Evolutionary conservation across 1,140 invertebrate species (phyloP), one percentile per base, ranked within the genome.

Genomic region (Drosophila parvula): DNA sequence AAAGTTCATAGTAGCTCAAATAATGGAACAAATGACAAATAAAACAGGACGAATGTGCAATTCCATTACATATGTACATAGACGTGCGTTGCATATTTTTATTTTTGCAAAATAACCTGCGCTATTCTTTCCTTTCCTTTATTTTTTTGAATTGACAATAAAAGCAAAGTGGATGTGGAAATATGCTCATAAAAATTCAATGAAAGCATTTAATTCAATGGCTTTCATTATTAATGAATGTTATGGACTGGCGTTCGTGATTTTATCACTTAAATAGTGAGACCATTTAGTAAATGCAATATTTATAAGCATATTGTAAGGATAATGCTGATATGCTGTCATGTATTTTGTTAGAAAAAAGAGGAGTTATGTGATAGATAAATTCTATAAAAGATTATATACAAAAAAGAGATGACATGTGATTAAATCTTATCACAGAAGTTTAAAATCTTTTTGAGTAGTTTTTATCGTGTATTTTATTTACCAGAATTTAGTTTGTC

Each of bases 151-250:
- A 34, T 63, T 28, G 28, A 7, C 58, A 32, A 22, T 11, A 22
- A 34, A 41, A 27, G 18, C 18, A 36, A 38, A 48, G 36, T 34
- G 28, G 2, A n/a, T n/a, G 9, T 14, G n/a, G 5, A 48, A 62
- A 32, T 32, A 4, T 48, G 44, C 28, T 22, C 61, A 68, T 65
- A 34, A 34, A 68, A 50, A 41, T 65, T 65, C 16, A 65, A 65
- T 51, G 18, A 36, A 51, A 41, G 27, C 64, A 68, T 67, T 67
- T 48, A 50, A 14, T 64, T 41, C n/a, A 48, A 68, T 45, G 30
- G 40, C 27, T 27, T 68, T 36, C 14, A 43, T 28, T 68, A 43
- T 18, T 68, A 34, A 68, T 43, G n/a, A 43, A 63, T 32, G 18
- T 34, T 27, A 32, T 41, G 34, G 12, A n/a, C 10, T 30, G 16